Evolutionary conservation across 2,113 vertebrate genomes (phyloP).

Genomic region (Menura novaehollandiae): DNA sequence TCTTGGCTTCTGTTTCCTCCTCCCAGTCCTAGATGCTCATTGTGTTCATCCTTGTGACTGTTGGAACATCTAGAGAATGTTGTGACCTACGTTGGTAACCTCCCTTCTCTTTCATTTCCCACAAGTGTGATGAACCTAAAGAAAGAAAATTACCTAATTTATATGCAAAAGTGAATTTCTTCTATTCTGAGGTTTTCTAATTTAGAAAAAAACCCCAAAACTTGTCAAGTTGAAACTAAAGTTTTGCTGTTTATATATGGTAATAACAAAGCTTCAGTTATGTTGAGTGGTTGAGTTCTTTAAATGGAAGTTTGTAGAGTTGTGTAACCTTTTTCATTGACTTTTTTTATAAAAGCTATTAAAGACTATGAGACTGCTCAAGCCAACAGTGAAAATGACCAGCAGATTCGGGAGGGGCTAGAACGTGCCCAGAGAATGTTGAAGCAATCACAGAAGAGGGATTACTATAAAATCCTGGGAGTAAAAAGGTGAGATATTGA

Average conservation of each 20-base stretch:
- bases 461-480: constrained; percentile 98
- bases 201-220: neutral
- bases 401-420: constrained; percentile 89
- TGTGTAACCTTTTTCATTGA: neutral
- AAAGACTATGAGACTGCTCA: constrained; percentile 90
- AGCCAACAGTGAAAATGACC: constrained; percentile 89
- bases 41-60: neutral
- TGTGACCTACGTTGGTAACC: neutral
- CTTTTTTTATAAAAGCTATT: constrained; percentile 77
- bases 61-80: neutral
- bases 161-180: neutral
- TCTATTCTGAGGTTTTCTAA: neutral
- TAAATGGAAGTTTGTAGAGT: neutral
- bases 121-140: neutral
- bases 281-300: neutral
- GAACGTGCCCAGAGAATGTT: constrained; percentile 91
- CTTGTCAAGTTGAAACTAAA: neutral
- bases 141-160: neutral
- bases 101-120: neutral
- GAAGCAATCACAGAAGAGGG: constrained; percentile 94
- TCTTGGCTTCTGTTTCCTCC: neutral
- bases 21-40: neutral
- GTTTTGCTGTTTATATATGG: neutral
- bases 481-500: constrained; percentile 87
- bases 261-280: neutral